A percentile compares a stretch with the other conserved stretches of the same genome.
Evolutionary conservation across 2,888 invertebrate species (phyloP).

Genomic region (Scotopteryx bipunctaria): DNA sequence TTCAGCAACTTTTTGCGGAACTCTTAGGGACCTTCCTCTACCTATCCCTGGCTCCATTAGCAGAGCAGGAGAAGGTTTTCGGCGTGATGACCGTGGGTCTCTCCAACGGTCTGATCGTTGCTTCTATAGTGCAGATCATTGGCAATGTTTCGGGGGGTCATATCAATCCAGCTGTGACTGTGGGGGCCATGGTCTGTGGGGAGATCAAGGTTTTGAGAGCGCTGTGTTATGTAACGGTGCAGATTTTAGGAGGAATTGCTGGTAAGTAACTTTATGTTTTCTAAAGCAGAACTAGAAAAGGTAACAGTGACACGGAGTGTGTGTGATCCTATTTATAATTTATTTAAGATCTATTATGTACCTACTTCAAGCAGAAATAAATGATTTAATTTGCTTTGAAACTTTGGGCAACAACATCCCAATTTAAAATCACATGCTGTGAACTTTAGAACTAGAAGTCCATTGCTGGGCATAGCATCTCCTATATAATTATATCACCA

Average conservation of each 20-base stretch:
- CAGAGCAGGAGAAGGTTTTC: slow-evolving; percentile 18
- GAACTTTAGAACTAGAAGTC: too few species aligned
- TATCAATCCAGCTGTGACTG: slow-evolving; percentile 49
- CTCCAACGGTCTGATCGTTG: slow-evolving; percentile 40
- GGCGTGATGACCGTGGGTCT: slow-evolving; percentile 32
- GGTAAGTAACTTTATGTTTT: too few species aligned
- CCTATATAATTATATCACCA: too few species aligned
- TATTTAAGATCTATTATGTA: too few species aligned
- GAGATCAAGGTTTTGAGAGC: slow-evolving; percentile 46
- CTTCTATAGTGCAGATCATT: slow-evolving; percentile 41
- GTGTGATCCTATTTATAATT: too few species aligned
- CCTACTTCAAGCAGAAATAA: too few species aligned
- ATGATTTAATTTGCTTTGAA: too few species aligned
- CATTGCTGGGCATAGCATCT: too few species aligned
- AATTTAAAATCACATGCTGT: too few species aligned
- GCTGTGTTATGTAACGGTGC: slow-evolving; percentile 42
- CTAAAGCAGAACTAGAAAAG: too few species aligned
- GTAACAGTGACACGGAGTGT: too few species aligned
- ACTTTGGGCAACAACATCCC: too few species aligned
- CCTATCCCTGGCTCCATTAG: slow-evolving; percentile 37
- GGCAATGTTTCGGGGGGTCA: slow-evolving; percentile 49
- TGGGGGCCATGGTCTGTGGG: slow-evolving; percentile 41
- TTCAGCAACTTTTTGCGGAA: slow-evolving; percentile 45
- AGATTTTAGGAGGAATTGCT: slow-evolving; percentile 42
- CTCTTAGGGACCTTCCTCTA: slow-evolving; percentile 44